Conservation (phyloP, 2,797 vertebrate genomes). For the Heliangelus exortis region DNA sequence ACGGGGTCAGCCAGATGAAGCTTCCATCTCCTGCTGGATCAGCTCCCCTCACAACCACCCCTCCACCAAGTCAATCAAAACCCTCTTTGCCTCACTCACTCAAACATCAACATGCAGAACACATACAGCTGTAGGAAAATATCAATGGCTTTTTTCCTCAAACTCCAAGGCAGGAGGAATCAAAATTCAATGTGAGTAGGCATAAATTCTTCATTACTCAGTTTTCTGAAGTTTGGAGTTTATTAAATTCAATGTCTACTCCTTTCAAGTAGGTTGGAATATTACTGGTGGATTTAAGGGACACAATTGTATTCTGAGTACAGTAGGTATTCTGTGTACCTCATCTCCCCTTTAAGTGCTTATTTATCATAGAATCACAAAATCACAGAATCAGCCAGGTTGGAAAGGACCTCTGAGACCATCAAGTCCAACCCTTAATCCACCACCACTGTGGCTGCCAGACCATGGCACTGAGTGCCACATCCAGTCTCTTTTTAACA, state of each 20-base stretch:
- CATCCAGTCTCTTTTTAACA: too few species aligned
- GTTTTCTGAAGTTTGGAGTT: not conserved
- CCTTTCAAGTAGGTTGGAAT: not conserved
- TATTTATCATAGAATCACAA: not conserved
- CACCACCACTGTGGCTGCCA: too few species aligned
- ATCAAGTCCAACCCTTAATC: too few species aligned
- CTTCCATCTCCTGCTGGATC: accelerated
- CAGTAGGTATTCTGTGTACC: not conserved
- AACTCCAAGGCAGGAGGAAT: not conserved
- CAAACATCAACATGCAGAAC: accelerated
- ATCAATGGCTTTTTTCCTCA: not conserved
- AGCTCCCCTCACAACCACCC: not conserved
- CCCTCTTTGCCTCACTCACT: not conserved
- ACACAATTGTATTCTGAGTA: not conserved
- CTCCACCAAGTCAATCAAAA: not conserved
- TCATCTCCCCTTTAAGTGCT: not conserved
- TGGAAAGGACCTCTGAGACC: too few species aligned
- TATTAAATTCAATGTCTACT: not conserved
- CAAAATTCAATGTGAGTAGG: not conserved
- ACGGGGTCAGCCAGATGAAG: not conserved
- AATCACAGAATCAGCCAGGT: too few species aligned
- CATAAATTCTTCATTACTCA: not conserved
- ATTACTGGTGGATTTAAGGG: not conserved
- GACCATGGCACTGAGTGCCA: too few species aligned
- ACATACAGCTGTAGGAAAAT: not conserved